Conservation (phyloP, 2,797 vertebrate genomes). For the Myotis myotis region DNA sequence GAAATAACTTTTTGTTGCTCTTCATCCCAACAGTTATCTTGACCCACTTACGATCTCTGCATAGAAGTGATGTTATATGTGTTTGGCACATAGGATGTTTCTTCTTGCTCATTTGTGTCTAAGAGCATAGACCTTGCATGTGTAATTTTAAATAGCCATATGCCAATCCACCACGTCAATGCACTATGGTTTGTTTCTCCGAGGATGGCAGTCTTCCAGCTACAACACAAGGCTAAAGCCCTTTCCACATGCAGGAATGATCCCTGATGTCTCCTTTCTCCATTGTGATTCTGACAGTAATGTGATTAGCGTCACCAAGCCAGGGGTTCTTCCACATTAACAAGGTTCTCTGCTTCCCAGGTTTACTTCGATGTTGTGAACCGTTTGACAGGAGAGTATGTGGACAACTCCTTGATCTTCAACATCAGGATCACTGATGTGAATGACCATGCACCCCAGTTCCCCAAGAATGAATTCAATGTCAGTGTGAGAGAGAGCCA, state of each 20-base stretch:
- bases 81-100: too few relatives aligned
- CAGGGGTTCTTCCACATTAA: not conserved
- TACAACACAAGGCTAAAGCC: not conserved
- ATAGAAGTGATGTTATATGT: too few relatives aligned
- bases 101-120: too few relatives aligned
- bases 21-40: too few relatives aligned
- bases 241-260: not conserved
- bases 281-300: not conserved
- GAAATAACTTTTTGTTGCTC: too few relatives aligned
- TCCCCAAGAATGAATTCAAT: conserved; percentile 41
- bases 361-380: conserved; percentile 85
- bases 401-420: conserved; percentile 88
- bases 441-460: conserved; percentile 89
- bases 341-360: conserved; percentile 70
- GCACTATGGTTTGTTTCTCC: too few relatives aligned
- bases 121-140: too few relatives aligned
- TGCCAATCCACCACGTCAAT: too few relatives aligned
- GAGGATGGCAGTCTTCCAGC: not conserved
- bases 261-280: not conserved
- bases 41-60: too few relatives aligned
- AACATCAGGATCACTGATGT: conserved; percentile 86
- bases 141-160: too few relatives aligned
- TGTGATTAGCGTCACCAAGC: fast-evolving
- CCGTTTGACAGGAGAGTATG: fast-evolving
- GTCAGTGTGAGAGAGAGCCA: conserved; percentile 85